Evolutionary conservation across 23 tunicate genomes (phyloP).

Genomic region (Styela clava): DNA sequence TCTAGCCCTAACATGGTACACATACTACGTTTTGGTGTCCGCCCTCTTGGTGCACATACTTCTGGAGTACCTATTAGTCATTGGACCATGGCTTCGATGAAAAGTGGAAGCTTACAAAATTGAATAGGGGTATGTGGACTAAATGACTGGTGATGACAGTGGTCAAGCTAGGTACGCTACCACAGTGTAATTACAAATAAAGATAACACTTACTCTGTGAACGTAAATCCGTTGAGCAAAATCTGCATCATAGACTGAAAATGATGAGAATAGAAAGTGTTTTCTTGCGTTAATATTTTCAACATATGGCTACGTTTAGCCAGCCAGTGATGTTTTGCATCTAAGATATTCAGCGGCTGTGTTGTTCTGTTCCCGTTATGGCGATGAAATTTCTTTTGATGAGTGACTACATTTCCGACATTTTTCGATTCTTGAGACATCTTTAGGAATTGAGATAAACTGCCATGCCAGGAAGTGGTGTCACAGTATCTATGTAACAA

Average conservation of each 20-base stretch:
- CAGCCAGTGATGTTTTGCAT: slow-evolving; percentile 49
- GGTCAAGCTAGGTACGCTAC: too few relatives aligned
- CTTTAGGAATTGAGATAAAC: background rate
- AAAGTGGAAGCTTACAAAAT: too few relatives aligned
- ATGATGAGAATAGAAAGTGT: slow-evolving; percentile 62
- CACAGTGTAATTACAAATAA: too few relatives aligned
- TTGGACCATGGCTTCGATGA: too few relatives aligned
- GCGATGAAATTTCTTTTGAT: background rate
- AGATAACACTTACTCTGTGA: background rate
- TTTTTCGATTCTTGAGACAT: background rate
- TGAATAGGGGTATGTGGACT: too few relatives aligned
- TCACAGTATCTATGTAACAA: background rate
- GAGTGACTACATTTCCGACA: background rate
- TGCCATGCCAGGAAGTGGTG: slow-evolving; percentile 18
- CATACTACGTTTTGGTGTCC: too few relatives aligned
- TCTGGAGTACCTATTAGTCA: too few relatives aligned
- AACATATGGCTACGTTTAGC: slow-evolving; percentile 43
- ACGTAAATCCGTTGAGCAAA: slow-evolving; percentile 29
- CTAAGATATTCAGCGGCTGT: background rate
- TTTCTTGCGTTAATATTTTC: slow-evolving; percentile 25
- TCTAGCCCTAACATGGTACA: too few relatives aligned
- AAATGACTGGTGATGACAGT: too few relatives aligned
- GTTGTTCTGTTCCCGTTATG: background rate
- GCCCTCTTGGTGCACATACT: too few relatives aligned
- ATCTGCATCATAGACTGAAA: slow-evolving; percentile 51